A percentile compares a stretch with the other conserved stretches of the same genome.
Evolutionary conservation across 2,797 vertebrate species (phyloP).

Genomic region (Schizopygopsis malacanthus): DNA sequence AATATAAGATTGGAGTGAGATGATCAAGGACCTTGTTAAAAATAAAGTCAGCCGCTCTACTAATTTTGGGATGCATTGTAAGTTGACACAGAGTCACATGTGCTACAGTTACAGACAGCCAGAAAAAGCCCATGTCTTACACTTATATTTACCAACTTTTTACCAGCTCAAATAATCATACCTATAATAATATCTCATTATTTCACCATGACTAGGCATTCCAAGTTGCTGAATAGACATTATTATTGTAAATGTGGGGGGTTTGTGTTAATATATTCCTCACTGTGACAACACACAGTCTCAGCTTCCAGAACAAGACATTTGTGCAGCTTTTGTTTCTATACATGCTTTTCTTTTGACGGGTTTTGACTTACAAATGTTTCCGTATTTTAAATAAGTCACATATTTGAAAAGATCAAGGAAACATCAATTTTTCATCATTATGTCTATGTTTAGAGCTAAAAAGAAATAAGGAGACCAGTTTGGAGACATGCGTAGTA

Average conservation of each 20-base stretch:
- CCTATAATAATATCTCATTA: background rate
- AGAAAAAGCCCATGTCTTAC: background rate
- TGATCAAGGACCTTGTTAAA: background rate
- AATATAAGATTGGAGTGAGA: background rate
- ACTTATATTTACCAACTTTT: background rate
- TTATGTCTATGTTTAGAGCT: background rate
- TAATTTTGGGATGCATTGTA: background rate
- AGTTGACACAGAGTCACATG: background rate
- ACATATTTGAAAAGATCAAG: background rate
- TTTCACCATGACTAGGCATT: background rate
- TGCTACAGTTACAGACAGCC: background rate
- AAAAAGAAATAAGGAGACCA: background rate
- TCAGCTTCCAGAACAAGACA: background rate
- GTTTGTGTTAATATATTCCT: background rate
- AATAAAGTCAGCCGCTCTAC: background rate
- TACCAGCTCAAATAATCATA: background rate
- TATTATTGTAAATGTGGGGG: background rate
- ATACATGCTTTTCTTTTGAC: background rate
- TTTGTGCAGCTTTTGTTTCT: background rate
- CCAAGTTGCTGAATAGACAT: background rate
- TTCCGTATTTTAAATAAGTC: background rate
- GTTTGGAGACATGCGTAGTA: background rate
- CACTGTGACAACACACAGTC: background rate
- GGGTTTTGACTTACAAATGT: background rate
- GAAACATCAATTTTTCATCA: background rate